A percentile compares a stretch with the other conserved stretches of the same genome.
These are phyloP conservation scores for Anthonomus grandis DNA, from an alignment of 1,140 invertebrate species.

Conservation along the genomic window DNA sequence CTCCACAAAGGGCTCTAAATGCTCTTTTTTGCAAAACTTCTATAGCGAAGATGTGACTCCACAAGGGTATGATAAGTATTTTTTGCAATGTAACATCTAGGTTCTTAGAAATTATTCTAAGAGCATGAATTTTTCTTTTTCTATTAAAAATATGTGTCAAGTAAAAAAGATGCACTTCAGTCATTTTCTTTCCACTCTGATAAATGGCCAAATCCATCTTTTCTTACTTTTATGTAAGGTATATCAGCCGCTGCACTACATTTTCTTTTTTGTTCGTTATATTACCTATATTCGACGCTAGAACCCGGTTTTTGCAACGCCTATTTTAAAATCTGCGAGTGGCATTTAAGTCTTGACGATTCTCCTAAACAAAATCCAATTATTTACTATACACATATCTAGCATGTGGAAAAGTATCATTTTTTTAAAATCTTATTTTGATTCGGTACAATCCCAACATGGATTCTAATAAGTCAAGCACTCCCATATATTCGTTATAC, in stretches of 20 bases:
- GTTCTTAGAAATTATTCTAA: too few relatives aligned
- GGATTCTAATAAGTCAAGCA: slow-evolving; percentile 24
- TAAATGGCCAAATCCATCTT: slow-evolving; percentile 4
- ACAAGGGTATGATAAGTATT: too few relatives aligned
- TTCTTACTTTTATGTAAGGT: background rate
- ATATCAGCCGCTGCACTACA: slow-evolving; percentile 1
- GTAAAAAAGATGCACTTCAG: background rate
- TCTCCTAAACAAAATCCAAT: background rate
- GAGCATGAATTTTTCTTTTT: slow-evolving; percentile 3
- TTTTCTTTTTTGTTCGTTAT: slow-evolving; percentile 2
- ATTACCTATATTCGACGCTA: background rate
- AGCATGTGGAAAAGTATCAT: background rate
- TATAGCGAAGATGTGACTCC: too few relatives aligned
- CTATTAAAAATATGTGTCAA: background rate
- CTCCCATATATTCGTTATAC: slow-evolving; percentile 29
- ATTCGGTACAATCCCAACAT: slow-evolving; percentile 29
- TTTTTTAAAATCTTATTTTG: slow-evolving; percentile 7
- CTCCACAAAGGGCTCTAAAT: too few relatives aligned
- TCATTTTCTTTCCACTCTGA: slow-evolving; percentile 1
- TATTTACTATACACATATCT: background rate
- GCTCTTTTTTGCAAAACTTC: too few relatives aligned
- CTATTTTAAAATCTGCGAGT: slow-evolving; percentile 1
- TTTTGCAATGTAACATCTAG: too few relatives aligned
- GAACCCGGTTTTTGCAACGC: background rate
- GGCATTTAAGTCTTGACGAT: background rate